Base-by-base conservation (phyloP, 2,113 vertebrate genomes). In the Chloropsis hardwickii region DNA sequence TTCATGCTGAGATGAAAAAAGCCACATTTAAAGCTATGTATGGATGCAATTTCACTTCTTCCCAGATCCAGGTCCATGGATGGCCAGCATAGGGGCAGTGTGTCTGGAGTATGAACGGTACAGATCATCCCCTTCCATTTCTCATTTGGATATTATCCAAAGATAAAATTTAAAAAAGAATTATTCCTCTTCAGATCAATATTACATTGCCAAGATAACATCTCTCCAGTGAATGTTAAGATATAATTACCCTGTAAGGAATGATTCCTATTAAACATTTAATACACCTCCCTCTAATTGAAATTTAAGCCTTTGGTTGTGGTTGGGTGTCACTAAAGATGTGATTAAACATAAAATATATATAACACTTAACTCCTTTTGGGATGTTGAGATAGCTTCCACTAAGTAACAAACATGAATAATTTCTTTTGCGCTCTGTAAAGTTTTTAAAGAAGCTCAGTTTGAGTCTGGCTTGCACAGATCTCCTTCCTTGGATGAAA, bases 321-420 rank as follows among this genome's bases (percentile, higher is more conserved):
- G 92, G 82, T 94, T 96, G 60, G 66, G 33, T 97, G 87, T 97
- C 96, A 92, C 78, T 79, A 57, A 94, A 96, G 92, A 97, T 91
- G 95, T 91, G 86, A 97, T 95, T 97, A 94, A 96, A 95, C 83
- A 96, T 97, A 84, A 97, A 97, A 97, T 95, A 97, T 97, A 86
- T 90, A 97, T 95, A 96, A 80, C 6, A 33, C 27, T 91, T 96
- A 94, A 90, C 92, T 97, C 86, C 84, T 97, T 90, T 72, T 73
- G 53, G 73, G 73, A 50, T 96, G 79, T 56, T 83, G 72, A 70
- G 86, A 92, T 74, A 91, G 76, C 77, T 96, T 61, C 85, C 42
- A 66, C 80, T 72, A 86, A 90, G 37, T 33, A 92, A 50, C 33
- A 64, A 82, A 76, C 50, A 94, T 92, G 47, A 96, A 94, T 95